Base-by-base conservation (phyloP, 2,888 invertebrate species). In the Epicampocera succincta region DNA sequence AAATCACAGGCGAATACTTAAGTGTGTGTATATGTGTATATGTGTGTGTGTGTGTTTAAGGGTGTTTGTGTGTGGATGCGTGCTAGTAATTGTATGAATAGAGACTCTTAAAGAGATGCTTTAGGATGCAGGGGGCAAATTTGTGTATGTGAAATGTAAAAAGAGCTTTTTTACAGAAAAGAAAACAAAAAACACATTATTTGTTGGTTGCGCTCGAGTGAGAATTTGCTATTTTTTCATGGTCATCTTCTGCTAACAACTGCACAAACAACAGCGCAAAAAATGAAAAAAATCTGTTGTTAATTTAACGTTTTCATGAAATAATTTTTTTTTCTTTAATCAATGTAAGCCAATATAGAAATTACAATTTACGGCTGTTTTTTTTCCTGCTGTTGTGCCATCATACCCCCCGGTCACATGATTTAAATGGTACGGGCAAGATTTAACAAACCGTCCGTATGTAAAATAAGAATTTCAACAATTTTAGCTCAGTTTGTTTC, bases 211-310 rank as follows among this genome's bases (percentile, higher is more conserved):
- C 78, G 82, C 82, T 82, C 78, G 82, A 82, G 61, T 82, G 78
- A 78, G 74, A 82, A 78, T 82, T 82, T 78, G 82, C 74, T 78
- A 78, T 82, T 78, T 78, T 81, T 82, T 82, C 82, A 82, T 82
- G 82, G 78, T 82, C 82, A 82, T 74, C 78, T 82, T 78, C 65
- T 61, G 65, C 72, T 72, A 72, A 71, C 80, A 80, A 76, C 66
- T 54, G 44, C 44, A 42, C 19, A 42, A 65, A 71, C 38, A 58
- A 58, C 40, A 71, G 42, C 61, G 50, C 12, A 46, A 29, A 12
- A 33, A 6, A n/a, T 58, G 42, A 42, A 65, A 54, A 19, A 65
- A 66, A 74, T 66, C 74, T 74, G 74, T 74, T 66, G 56, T 74
- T 74, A 65, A 74, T 58, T 66, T 58, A 46, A 66, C 38, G 46